Evolutionary conservation across 23 tunicate genomes (phyloP), one percentile per base, ranked within the genome.

Genomic region (Halocynthia aurantium): DNA sequence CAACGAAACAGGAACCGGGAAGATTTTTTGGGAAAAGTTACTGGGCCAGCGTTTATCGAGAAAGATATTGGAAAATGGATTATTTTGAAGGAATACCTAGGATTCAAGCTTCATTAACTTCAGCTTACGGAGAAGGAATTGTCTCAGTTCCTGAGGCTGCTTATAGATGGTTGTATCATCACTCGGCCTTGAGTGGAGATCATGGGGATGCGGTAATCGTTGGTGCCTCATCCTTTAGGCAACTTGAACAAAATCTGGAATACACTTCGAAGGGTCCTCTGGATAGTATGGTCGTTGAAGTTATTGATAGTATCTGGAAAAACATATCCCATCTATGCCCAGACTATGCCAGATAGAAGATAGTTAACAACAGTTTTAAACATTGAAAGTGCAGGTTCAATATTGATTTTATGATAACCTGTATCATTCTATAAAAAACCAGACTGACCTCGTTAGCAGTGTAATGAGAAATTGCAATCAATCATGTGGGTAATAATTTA

Each of bases 111-210:
- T 50, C 76, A 6, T 62, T 93, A 9, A 20, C 73, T 17, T 74
- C 76, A 55, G 72, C 57, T 0, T 84, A 93, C 69, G 93, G 86
- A 6, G 60, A 62, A 6, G 76, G 65, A 49, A 19, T 18, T 22
- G 89, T 88, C 53, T 67, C 84, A 11, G 62, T 93, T 13, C 70
- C 98, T 11, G 90, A 94, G 84, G 98, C 94, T 50, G 80, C 93
- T 7, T 66, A 65, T 51, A 69, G 98, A 53, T 94, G 95, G 98
- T 55, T 94, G 52, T 87, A 80, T 55, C 86, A 94, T 76, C 98
- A 94, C 72, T 94, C 98, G 0, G n/a, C 21, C 17, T 61, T 93
- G n/a, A 78, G 78, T 52, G 85, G 93, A 7, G 22, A 67, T 63
- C 60, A 54, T 52, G 95, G 94, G 11, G 98, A 94, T 80, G 94